Evolutionary conservation across 2,797 vertebrate genomes (phyloP), one percentile per base, ranked within the genome.

Genomic region (Schizopygopsis pylzovi): DNA sequence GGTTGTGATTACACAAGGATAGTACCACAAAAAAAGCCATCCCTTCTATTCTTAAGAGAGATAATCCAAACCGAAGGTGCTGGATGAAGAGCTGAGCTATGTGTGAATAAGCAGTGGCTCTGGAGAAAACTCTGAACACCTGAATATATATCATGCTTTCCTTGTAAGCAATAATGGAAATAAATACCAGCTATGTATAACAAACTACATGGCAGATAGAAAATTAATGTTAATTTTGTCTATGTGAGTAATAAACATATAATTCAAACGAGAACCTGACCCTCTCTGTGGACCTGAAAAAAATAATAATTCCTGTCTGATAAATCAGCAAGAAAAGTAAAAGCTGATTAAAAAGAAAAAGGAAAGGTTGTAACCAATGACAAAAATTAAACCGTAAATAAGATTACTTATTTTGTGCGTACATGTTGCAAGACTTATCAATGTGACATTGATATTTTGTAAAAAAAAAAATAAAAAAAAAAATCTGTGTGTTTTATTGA

Each of bases 1-100:
- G 71, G 61, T 78, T 82, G 65, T 47, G 73, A 87, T 84, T 79
- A 41, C 41, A 12, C 37, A 39, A 9, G 71, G 82, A 87, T 79
- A 84, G 43, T 25, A 12, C n/a, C 54, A 84, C 52, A 85, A 54
- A 87, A 61, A 67, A 54, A 78, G 16, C 54, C 15, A 71, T 82
- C 68, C 79, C 59, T 43, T 87, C 54, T 47, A 20, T 78, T 33
- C 79, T 47, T n/a, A 33, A 61, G 39, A 73, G 6, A 3, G 13
- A 81, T 76, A 65, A 82, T 81, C 37, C 6, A 67, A 59, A 82
- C 11, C 16, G 20, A 37, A 37, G 18, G 5, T n/a, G 41, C 37
- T 28, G 28, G 59, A 41, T 81, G 28, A 39, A 25, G 20, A 70
- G 79, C 47, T 1, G 47, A 70, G 9, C 65, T 70, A 71, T 41